phyloP scores from a whole-genome alignment of 2,113 vertebrate species.

The Phaethon lepturus region DNA sequence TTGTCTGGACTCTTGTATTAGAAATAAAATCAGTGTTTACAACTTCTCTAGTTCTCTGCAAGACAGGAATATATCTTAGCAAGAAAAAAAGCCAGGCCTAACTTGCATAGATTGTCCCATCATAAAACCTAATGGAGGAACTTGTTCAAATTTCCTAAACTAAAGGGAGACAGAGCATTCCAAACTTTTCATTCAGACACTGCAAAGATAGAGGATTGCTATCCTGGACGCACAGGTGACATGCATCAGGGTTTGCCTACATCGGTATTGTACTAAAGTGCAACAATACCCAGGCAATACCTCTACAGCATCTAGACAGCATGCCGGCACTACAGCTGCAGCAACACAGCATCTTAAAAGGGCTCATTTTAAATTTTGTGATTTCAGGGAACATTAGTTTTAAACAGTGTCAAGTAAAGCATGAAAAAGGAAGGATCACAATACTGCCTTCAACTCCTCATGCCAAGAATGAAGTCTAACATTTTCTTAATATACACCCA shows the following conservation, averaged over 20 bases:
- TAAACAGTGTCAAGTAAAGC: not conserved
- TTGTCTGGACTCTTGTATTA: constrained; percentile 71
- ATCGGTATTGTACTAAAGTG: fast-evolving
- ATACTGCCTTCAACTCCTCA: not conserved
- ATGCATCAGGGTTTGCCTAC: not conserved
- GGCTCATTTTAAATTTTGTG: not conserved
- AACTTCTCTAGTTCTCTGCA: constrained; percentile 78
- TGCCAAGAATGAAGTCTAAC: not conserved
- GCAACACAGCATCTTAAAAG: not conserved
- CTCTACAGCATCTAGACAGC: not conserved
- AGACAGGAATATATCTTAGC: constrained; percentile 9
- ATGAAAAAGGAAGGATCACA: not conserved
- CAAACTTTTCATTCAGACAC: not conserved
- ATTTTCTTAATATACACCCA: not conserved
- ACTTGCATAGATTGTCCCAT: not conserved
- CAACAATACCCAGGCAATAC: not conserved
- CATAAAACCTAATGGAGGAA: not conserved
- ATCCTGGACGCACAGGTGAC: not conserved
- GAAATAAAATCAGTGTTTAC: constrained; percentile 25
- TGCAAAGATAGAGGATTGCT: not conserved
- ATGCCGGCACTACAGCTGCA: not conserved
- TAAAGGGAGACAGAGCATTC: not conserved
- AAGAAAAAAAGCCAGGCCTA: not conserved
- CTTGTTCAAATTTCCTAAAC: not conserved
- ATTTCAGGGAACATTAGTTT: not conserved